A percentile compares a stretch with the other conserved stretches of the same genome.
Evolutionary conservation across 2,888 invertebrate species (phyloP).

Genomic region (Leucophenga montana): DNA sequence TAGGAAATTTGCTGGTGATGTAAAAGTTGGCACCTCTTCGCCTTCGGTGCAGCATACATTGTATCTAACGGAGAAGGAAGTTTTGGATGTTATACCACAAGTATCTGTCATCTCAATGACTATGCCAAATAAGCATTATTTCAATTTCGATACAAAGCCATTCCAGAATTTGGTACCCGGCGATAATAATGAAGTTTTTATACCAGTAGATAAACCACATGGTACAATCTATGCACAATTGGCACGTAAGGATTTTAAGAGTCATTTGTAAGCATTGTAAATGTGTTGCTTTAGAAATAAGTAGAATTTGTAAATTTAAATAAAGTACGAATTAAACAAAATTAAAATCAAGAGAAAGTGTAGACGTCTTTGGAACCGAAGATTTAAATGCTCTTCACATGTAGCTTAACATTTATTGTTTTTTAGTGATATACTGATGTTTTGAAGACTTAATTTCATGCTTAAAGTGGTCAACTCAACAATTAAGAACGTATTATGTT

Average conservation of each 20-base stretch:
- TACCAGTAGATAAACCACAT: conserved; percentile 85
- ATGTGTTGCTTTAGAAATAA: neutral
- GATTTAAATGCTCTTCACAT: too few relatives aligned
- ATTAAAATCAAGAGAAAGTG: too few relatives aligned
- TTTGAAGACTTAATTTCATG: too few relatives aligned
- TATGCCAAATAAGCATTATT: conserved; percentile 89
- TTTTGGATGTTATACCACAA: conserved; percentile 81
- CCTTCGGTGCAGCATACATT: conserved; percentile 87
- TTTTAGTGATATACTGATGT: too few relatives aligned
- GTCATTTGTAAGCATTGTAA: conserved; percentile 58
- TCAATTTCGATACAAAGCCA: conserved; percentile 82
- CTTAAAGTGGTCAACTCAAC: too few relatives aligned
- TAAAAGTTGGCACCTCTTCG: conserved; percentile 81
- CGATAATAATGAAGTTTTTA: conserved; percentile 81
- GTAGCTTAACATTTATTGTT: too few relatives aligned
- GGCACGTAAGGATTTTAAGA: conserved; percentile 74
- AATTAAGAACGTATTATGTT: too few relatives aligned
- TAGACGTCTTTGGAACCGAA: too few relatives aligned
- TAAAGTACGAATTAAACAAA: too few relatives aligned
- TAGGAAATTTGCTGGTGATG: conserved; percentile 84
- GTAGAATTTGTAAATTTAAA: too few relatives aligned
- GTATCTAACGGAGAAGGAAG: conserved; percentile 81
- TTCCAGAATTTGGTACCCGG: conserved; percentile 80
- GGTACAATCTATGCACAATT: conserved; percentile 84
- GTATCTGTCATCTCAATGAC: conserved; percentile 82